phyloP scores from a whole-genome alignment of 2,888 invertebrate genomes.

The Chloroclysta siterata region DNA sequence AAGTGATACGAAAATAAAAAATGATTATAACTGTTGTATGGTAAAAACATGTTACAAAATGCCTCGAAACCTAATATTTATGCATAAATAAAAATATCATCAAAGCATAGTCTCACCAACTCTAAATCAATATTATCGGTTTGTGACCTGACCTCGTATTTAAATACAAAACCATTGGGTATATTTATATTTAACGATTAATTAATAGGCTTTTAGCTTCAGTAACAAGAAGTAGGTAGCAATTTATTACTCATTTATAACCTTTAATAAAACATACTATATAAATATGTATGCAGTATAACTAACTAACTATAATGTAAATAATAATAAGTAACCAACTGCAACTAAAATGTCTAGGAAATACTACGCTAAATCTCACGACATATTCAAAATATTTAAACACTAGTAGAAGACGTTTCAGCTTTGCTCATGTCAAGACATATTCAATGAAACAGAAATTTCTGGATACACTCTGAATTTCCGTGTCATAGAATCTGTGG shows the following conservation, averaged over 20 bases:
- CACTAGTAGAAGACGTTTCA: not conserved
- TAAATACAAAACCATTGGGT: constrained; percentile 47
- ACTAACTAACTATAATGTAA: too few species aligned
- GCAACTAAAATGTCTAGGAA: not conserved
- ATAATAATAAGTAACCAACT: not conserved
- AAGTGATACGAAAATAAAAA: not conserved
- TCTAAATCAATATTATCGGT: constrained; percentile 47
- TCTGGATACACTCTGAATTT: too few species aligned
- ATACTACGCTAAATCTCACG: not conserved
- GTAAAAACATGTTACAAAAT: constrained; percentile 6
- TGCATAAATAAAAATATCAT: constrained; percentile 48
- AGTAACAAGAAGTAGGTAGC: constrained; percentile 2
- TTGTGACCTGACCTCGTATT: constrained; percentile 48
- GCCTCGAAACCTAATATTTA: constrained; percentile 14
- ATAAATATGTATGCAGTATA: not conserved
- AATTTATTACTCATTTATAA: not conserved
- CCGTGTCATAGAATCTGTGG: not conserved
- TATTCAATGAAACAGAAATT: too few species aligned
- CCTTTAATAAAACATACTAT: not conserved
- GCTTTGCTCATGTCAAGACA: not conserved
- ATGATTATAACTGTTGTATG: not conserved
- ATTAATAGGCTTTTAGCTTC: not conserved
- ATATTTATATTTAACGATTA: constrained; percentile 20
- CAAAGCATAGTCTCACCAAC: constrained; percentile 59
- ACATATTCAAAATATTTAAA: not conserved